A percentile compares a stretch with the other conserved stretches of the same genome.
Evolutionary conservation across 2,797 vertebrate genomes (phyloP).

Genomic region (Enteromius afrohamiltoni): DNA sequence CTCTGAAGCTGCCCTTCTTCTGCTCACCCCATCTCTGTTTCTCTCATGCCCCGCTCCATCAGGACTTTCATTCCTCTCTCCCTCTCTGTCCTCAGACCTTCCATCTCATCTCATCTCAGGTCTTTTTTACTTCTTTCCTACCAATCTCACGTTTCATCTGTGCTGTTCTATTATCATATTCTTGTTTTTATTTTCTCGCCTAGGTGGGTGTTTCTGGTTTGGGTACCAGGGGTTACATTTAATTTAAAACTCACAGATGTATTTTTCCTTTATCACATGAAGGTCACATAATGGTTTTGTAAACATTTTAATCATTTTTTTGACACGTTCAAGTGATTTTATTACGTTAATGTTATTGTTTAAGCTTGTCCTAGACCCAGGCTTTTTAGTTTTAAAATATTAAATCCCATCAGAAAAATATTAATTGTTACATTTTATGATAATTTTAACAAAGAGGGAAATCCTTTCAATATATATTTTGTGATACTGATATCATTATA

Average conservation of each 20-base stretch:
- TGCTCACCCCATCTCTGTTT: constrained; percentile 10
- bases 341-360: not conserved
- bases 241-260: not conserved
- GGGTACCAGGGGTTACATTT: not conserved
- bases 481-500: no score
- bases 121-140: constrained; percentile 31
- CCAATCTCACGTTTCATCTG: constrained; percentile 10
- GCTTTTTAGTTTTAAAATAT: not conserved
- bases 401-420: not conserved
- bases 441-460: not conserved
- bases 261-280: not conserved
- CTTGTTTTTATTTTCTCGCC: not conserved
- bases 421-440: not conserved
- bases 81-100: constrained; percentile 7
- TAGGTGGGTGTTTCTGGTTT: not conserved
- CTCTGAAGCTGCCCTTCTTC: constrained; percentile 52
- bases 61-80: constrained; percentile 31
- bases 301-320: not conserved
- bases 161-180: constrained; percentile 1
- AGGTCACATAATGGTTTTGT: constrained; percentile 4
- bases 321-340: not conserved
- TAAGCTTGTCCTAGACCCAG: not conserved
- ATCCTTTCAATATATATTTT: not conserved
- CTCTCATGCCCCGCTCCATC: constrained; percentile 11
- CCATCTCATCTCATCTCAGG: constrained; percentile 14